These are phyloP conservation scores for Xiphophorus couchianus DNA, from an alignment of 2,113 vertebrate species.

Conservation along the genomic window DNA sequence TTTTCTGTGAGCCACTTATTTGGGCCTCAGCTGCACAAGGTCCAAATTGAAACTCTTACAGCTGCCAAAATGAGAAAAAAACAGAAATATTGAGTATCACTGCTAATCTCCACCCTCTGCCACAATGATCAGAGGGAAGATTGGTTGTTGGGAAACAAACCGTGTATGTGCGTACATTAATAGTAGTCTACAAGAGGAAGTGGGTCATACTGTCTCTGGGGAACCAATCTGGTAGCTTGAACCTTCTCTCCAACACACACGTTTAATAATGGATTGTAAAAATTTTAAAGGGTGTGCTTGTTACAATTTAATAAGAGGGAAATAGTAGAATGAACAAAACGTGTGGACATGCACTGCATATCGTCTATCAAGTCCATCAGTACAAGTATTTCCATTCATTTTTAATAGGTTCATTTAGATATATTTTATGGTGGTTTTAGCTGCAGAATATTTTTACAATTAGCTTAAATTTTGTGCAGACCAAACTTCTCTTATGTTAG, in stretches of 20 bases:
- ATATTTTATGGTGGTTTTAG: neutral
- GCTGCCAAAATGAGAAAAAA: neutral
- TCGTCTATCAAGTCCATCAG: neutral
- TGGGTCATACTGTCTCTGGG: conserved; percentile 71
- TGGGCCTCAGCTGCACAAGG: neutral
- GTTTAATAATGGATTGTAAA: conserved; percentile 69
- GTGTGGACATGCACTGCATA: neutral
- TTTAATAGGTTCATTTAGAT: neutral
- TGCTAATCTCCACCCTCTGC: neutral
- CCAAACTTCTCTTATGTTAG: too few relatives aligned
- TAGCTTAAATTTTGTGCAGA: neutral
- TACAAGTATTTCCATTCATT: neutral
- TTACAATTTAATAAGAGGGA: neutral
- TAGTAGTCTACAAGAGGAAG: conserved; percentile 61
- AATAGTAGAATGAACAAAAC: neutral
- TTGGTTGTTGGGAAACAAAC: conserved; percentile 48
- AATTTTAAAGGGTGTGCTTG: conserved; percentile 42
- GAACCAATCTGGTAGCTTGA: conserved; percentile 56
- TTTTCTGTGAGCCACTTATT: conserved; percentile 1
- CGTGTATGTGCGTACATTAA: conserved; percentile 27
- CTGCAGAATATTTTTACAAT: neutral
- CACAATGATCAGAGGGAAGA: neutral
- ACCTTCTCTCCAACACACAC: conserved; percentile 68
- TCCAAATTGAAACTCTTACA: neutral
- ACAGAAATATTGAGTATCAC: neutral